Percentiles rank a stretch among this genome's conserved stretches.
These are phyloP conservation scores for Monopterus albus DNA, from an alignment of 2,113 vertebrate species.

Conservation along the genomic window DNA sequence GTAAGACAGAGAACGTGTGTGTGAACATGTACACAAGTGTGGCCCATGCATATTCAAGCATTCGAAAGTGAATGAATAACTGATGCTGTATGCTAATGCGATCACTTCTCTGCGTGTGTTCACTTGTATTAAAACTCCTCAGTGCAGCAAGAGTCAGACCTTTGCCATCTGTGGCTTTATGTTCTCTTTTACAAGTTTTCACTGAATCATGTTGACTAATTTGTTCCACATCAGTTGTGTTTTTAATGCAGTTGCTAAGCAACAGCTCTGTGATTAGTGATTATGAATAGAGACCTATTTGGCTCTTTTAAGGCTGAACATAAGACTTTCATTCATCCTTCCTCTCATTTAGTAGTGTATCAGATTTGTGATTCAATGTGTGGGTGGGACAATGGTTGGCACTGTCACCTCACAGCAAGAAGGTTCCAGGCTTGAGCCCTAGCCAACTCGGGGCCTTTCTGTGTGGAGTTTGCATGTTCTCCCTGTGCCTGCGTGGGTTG, in stretches of 20 bases:
- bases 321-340: constrained; percentile 48
- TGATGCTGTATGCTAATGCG: constrained; percentile 35
- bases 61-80: constrained; percentile 12
- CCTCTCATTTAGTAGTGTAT: constrained; percentile 16
- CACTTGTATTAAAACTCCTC: background rate
- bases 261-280: constrained; percentile 42
- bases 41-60: constrained; percentile 6
- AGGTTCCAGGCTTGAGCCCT: too few relatives aligned
- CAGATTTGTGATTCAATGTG: background rate
- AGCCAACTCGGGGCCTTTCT: too few relatives aligned
- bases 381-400: background rate
- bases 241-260: constrained; percentile 59
- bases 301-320: constrained; percentile 20
- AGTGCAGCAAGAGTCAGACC: constrained; percentile 32
- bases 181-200: constrained; percentile 52
- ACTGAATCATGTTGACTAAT: constrained; percentile 49
- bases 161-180: constrained; percentile 28
- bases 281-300: constrained; percentile 54
- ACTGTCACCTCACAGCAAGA: too few relatives aligned
- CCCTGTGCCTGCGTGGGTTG: too few relatives aligned
- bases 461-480: too few relatives aligned
- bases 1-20: too few relatives aligned
- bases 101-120: background rate
- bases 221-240: constrained; percentile 55
- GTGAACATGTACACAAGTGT: background rate